phyloP scores from a whole-genome alignment of 1,140 invertebrate species.

The Gonioctena quinquepunctata region DNA sequence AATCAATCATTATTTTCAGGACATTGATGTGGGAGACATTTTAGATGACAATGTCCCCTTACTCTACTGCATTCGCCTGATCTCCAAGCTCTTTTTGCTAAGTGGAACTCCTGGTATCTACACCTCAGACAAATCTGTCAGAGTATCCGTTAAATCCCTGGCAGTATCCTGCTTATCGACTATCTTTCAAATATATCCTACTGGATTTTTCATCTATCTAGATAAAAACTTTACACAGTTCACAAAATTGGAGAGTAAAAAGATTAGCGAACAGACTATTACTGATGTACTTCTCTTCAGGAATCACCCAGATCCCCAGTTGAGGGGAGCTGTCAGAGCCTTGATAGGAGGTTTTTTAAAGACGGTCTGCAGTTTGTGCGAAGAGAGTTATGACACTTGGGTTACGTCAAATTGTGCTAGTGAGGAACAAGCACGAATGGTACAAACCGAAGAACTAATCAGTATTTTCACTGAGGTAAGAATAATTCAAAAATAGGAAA shows the following conservation, averaged over 20 bases:
- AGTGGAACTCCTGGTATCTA: constrained; percentile 65
- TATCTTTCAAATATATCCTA: constrained; percentile 71
- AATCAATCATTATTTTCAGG: constrained; percentile 49
- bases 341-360: constrained; percentile 71
- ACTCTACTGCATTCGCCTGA: constrained; percentile 73
- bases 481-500: not conserved
- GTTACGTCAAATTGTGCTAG: constrained; percentile 52
- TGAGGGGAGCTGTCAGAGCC: constrained; percentile 73
- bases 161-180: constrained; percentile 75
- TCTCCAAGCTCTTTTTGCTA: constrained; percentile 77
- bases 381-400: constrained; percentile 62
- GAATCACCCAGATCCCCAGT: constrained; percentile 79
- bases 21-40: constrained; percentile 68
- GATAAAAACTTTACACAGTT: constrained; percentile 56
- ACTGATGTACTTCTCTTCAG: constrained; percentile 72
- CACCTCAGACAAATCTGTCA: constrained; percentile 68
- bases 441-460: constrained; percentile 27
- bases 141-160: constrained; percentile 84
- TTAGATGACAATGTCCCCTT: constrained; percentile 70
- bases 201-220: constrained; percentile 67
- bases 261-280: constrained; percentile 62
- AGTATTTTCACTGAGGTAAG: constrained; percentile 32
- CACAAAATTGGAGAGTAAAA: constrained; percentile 14
- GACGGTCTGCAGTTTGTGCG: constrained; percentile 63
- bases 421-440: constrained; percentile 23